A percentile compares a stretch with the other conserved stretches of the same genome.
Conservation (phyloP, 2,113 vertebrate genomes). For the Hippocampus comes region DNA sequence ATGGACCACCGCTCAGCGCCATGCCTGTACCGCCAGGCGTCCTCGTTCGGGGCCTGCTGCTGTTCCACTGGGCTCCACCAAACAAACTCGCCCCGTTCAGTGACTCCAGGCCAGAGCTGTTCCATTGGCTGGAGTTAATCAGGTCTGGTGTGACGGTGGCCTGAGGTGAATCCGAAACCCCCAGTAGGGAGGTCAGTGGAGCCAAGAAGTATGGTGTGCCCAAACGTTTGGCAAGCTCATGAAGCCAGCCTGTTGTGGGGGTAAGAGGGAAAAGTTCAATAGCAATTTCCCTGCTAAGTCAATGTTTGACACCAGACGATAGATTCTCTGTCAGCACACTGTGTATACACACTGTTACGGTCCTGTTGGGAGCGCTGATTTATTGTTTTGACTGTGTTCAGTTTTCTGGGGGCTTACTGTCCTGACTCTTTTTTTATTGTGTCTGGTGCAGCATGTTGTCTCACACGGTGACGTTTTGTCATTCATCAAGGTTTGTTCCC, state of each 20-base stretch:
- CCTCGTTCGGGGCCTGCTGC: constrained; percentile 35
- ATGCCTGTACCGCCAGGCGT: constrained; percentile 33
- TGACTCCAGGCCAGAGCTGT: constrained; percentile 48
- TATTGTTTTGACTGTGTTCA: background rate
- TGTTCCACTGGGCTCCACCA: constrained; percentile 59
- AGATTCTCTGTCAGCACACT: constrained; percentile 17
- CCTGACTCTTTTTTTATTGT: background rate
- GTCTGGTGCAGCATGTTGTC: background rate
- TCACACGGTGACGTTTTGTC: background rate
- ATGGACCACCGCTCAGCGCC: constrained; percentile 71
- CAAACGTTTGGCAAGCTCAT: constrained; percentile 77
- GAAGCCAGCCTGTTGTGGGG: constrained; percentile 73
- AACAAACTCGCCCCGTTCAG: constrained; percentile 27
- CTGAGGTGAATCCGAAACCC: constrained; percentile 53
- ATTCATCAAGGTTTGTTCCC: background rate
- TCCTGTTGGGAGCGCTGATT: background rate
- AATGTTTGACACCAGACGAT: constrained; percentile 8
- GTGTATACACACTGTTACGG: background rate
- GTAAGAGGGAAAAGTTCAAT: constrained; percentile 6
- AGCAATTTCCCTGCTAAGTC: background rate
- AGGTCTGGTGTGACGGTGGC: constrained; percentile 39
- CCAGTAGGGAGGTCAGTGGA: constrained; percentile 64
- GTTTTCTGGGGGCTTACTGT: background rate
- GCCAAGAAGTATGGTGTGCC: constrained; percentile 74
- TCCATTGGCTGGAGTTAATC: constrained; percentile 66